phyloP scores from a whole-genome alignment of 2,113 vertebrate species.

The Nanorana parkeri region DNA sequence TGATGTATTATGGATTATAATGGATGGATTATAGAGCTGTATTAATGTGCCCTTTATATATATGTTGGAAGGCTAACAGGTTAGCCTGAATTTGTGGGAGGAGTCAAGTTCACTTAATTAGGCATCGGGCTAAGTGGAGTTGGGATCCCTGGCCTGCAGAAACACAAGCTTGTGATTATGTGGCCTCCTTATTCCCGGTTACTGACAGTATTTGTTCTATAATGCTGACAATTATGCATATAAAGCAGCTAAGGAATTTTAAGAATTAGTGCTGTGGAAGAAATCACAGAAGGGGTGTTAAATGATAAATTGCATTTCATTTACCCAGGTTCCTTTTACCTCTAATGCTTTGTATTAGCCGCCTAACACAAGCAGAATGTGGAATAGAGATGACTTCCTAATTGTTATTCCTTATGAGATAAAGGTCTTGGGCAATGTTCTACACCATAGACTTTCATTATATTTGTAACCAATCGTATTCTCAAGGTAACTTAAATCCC shows the following conservation, averaged over 20 bases:
- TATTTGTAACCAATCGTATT: conserved; percentile 48
- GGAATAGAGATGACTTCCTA: conserved; percentile 38
- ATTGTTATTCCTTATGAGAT: conserved; percentile 29
- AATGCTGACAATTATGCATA: neutral
- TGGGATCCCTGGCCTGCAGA: no score
- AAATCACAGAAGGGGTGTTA: neutral
- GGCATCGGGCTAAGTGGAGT: no score
- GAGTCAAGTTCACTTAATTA: no score
- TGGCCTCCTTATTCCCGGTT: no score
- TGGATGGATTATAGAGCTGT: no score
- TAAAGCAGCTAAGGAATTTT: neutral
- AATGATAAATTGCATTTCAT: conserved; percentile 40
- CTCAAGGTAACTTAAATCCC: conserved; percentile 7
- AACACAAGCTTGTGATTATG: no score
- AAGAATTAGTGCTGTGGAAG: neutral
- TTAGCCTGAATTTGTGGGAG: no score
- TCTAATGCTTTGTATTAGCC: neutral
- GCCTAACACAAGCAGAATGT: neutral
- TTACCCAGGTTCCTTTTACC: conserved; percentile 8
- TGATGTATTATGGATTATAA: no score
- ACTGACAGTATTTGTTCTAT: no score
- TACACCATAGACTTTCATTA: conserved; percentile 29
- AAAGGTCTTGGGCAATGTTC: conserved; percentile 41
- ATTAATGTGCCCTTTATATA: no score
- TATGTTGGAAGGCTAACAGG: no score